Conservation (phyloP, 2,888 invertebrate species). For the Saturnia japonica region DNA sequence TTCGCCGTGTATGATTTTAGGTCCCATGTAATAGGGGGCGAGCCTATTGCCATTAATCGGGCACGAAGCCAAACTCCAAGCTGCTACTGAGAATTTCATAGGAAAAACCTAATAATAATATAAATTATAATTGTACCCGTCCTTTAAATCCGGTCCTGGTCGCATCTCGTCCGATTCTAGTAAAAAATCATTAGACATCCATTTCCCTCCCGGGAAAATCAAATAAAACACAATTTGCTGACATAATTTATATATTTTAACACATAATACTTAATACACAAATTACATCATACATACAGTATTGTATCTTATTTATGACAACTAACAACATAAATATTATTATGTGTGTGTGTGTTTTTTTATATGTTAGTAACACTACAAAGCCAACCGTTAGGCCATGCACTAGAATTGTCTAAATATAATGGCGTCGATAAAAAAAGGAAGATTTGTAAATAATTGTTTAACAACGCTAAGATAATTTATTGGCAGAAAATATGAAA, state of each 20-base stretch:
- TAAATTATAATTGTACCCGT: too few relatives aligned
- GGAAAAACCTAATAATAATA: too few relatives aligned
- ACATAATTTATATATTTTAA: conserved; percentile 75
- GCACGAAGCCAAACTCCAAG: too few relatives aligned
- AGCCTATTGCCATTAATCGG: too few relatives aligned
- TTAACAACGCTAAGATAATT: conserved; percentile 44
- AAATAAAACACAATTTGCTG: conserved; percentile 55
- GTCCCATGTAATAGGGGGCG: too few relatives aligned
- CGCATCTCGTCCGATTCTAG: too few relatives aligned
- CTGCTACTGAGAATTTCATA: too few relatives aligned
- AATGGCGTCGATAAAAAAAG: conserved; percentile 36
- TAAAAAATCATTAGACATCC: too few relatives aligned
- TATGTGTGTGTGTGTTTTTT: conserved; percentile 26
- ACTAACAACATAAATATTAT: conserved; percentile 44
- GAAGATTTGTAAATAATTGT: conserved; percentile 57
- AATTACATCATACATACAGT: conserved; percentile 56
- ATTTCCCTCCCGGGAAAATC: too few relatives aligned
- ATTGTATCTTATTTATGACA: conserved; percentile 44
- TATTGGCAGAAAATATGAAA: conserved; percentile 56
- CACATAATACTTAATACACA: conserved; percentile 68
- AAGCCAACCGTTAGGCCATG: conserved; percentile 56
- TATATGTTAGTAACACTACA: conserved; percentile 13
- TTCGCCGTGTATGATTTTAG: too few relatives aligned
- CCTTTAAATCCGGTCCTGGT: too few relatives aligned
- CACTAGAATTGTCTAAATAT: conserved; percentile 32